A percentile compares a stretch with the other conserved stretches of the same genome.
These are phyloP conservation scores for Anguilla japonica DNA, from an alignment of 2,113 vertebrate species.

Conservation along the genomic window DNA sequence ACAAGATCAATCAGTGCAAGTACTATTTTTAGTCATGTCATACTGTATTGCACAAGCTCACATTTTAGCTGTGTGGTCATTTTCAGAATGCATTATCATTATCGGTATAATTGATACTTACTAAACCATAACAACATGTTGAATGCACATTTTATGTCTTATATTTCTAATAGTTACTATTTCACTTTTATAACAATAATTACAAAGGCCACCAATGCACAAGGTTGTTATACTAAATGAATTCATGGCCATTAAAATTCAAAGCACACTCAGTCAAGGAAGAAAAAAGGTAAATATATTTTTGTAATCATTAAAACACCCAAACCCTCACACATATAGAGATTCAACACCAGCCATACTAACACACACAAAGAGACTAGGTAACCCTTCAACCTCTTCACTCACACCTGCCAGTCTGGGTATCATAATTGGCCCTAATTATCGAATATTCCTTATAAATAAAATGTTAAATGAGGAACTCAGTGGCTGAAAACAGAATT, in stretches of 20 bases:
- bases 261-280: no score
- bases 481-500: not conserved
- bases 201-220: not conserved
- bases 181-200: not conserved
- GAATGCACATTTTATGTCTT: not conserved
- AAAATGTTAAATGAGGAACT: conserved; percentile 10
- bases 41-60: not conserved
- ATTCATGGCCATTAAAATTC: no score
- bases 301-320: not conserved
- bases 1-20: not conserved
- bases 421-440: conserved; percentile 4
- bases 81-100: not conserved
- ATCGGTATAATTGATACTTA: not conserved
- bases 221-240: not conserved
- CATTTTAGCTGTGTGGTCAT: not conserved
- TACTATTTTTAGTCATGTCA: not conserved
- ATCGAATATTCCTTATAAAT: not conserved
- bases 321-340: not conserved
- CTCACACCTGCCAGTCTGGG: not conserved
- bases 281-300: no score
- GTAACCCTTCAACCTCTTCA: not conserved
- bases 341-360: not conserved
- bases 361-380: not conserved
- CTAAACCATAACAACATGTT: not conserved
- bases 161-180: not conserved